Evolutionary conservation across 2,797 vertebrate genomes (phyloP), one percentile per base, ranked within the genome.

Genomic region (Leptodactylus fallax): DNA sequence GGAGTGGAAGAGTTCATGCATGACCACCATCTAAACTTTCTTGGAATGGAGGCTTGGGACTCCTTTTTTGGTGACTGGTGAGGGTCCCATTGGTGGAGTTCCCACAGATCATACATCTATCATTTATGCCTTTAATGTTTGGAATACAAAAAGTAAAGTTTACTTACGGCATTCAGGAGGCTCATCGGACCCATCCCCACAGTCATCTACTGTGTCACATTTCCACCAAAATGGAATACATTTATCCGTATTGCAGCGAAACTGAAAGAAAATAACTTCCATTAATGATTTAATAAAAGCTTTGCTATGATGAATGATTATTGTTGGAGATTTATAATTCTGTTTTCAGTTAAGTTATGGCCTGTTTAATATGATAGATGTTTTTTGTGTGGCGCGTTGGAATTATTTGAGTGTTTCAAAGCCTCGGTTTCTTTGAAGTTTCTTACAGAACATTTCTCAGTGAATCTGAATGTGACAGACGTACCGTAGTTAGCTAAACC

Each of bases 171-270:
- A 99, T 79, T 97, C 96, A 10, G 95, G 93, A 0, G 97, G 97
- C 89, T 99, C 98, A 0, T 99, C 98, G 0, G 98, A 99, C 47
- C 96, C 95, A 55, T 98, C 98, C 0, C 98, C 98, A 4, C 98
- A 99, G 93, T 99, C 98, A 14, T 99, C 97, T 7, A 98, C 97
- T 0, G 97, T 99, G 92, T 99, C 98, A 90, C 98, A 99, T 92
- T 98, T 98, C 98, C 98, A 99, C 98, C 98, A 99, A 69, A 98
- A 99, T 0, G 98, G 98, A 92, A 99, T 98, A 90, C 98, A 99
- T 92, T 99, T 98, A 91, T 98, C 97, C 13, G 97, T 98, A 92
- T 96, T 98, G 92, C 98, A 99, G 12, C 97, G 97, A 93, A 98
- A 99, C 98, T 99, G 65, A 87, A 84, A 79, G 23, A 53, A 85